Base-by-base conservation (phyloP, 2,113 vertebrate species). In the Atrichornis clamosus region DNA sequence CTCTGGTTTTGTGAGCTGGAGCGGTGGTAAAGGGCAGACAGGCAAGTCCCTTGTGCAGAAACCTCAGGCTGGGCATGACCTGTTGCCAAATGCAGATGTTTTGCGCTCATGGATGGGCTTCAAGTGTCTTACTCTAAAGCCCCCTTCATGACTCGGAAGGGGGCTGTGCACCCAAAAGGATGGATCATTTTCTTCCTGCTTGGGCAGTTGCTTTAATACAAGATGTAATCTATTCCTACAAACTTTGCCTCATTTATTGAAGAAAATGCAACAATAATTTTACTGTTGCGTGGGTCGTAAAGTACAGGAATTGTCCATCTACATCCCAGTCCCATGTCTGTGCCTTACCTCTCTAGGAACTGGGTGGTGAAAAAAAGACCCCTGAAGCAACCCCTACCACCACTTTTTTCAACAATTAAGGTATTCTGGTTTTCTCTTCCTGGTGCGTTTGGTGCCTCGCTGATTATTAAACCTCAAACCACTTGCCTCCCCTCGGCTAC, bases 211-310 rank as follows among this genome's bases (percentile, higher is more conserved):
- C 20, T 79, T 78, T 58, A 76, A 23, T 68, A 37, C 81, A 70
- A 84, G 50, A 52, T 67, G 32, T 7, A 11, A 56, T 49, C 3
- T 82, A 11, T 39, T 93, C 69, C 85, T 69, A 30, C 5, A 65
- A 46, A 56, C 32, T 52, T 94, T 49, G 16, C 83, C 41, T 85
- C 37, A 8, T 23, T 88, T 52, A 68, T 62, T 44, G 20, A 44
- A 46, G 19, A 92, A 68, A 52, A 59, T 1, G 1, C 46, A 59
- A 12, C 19, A 30, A 5, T 21, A 42, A 16, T 89, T 84, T 68
- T 52, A 39, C 35, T 33, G 16, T 42, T 2, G 0, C 2, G 16
- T 0, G 1, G 10, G 13, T 64, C 0, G 0, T 52, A 10, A 64
- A 72, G 30, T 14, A 14, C 22, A 60, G 73, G 44, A 60, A 67